Base-by-base conservation (phyloP, 2,888 invertebrate genomes). In the Lysandra coridon region DNA sequence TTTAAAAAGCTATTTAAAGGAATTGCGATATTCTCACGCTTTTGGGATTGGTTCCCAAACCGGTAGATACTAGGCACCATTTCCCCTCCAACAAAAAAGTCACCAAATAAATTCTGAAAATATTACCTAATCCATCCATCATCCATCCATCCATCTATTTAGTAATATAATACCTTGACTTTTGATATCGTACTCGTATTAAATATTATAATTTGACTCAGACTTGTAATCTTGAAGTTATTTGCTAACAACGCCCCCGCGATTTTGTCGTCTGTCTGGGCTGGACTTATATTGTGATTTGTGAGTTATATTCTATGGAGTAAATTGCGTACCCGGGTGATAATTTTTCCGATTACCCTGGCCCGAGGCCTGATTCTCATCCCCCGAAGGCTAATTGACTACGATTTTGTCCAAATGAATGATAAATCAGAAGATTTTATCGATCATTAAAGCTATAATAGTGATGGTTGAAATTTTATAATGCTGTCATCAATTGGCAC, bases 261-360 rank as follows among this genome's bases (percentile, higher is more conserved):
- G 10, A n/a, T 10, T 23, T 60, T 0, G 62, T 23, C 23, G 62
- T 23, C 23, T 23, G 23, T 62, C 23, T 7, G 23, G 62, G 23
- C 62, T 23, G 10, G 62, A 62, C 62, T 62, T 62, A 23, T 62
- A 23, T 57, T 57, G 57, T 53, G 14, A 53, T 12, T 53, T 53
- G 53, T 57, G 4, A 17, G 57, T 57, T 57, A 57, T 57, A 57
- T 17, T 57, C 57, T 57, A 57, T 57, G 17, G 23, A 62, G 23
- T 23, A 23, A 23, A 62, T 23, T 23, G 62, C 12, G 12, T 75
- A 49, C 12, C 49, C 14, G 6, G 12, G 49, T 23, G 40, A 75
- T 75, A 75, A 49, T 40, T 75, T 75, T 75, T 75, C 49, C 23
- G 75, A 44, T 75, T 75, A 53, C 2, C 75, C 53, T 5, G 57